phyloP scores from a whole-genome alignment of 2,797 vertebrate species.

The Eurystomus glaucurus region DNA sequence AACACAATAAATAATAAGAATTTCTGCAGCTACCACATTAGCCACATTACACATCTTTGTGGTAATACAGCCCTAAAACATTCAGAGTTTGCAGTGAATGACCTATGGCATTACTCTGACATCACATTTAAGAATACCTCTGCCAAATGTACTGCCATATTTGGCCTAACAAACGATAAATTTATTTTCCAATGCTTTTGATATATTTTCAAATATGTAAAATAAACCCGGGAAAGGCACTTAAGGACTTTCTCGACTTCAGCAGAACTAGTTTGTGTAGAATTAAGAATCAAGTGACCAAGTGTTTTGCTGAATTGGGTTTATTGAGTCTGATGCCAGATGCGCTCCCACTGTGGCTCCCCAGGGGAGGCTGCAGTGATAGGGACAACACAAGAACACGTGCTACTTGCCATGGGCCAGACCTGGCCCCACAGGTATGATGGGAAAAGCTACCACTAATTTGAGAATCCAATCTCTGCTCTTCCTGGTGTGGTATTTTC shows the following conservation, averaged over 20 bases:
- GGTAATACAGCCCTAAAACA: neutral
- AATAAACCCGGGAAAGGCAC: neutral
- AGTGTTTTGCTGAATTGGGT: neutral
- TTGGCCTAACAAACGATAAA: neutral
- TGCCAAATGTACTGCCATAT: neutral
- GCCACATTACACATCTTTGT: neutral
- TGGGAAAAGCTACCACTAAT: neutral
- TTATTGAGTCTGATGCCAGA: fast-evolving
- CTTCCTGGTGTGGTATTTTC: neutral
- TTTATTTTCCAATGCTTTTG: neutral
- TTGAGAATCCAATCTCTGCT: neutral
- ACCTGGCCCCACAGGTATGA: too few relatives aligned
- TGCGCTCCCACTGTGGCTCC: neutral
- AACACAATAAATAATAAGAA: neutral
- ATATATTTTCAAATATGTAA: neutral
- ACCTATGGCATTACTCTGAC: neutral
- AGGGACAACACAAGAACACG: fast-evolving
- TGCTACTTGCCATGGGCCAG: neutral
- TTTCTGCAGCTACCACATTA: neutral
- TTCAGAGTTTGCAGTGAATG: neutral
- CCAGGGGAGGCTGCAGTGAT: neutral
- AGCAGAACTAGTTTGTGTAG: neutral
- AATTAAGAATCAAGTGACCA: neutral
- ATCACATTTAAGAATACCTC: neutral
- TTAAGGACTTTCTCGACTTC: neutral